Conservation (phyloP, 2,797 vertebrate species). For the Phataginus tricuspis region DNA sequence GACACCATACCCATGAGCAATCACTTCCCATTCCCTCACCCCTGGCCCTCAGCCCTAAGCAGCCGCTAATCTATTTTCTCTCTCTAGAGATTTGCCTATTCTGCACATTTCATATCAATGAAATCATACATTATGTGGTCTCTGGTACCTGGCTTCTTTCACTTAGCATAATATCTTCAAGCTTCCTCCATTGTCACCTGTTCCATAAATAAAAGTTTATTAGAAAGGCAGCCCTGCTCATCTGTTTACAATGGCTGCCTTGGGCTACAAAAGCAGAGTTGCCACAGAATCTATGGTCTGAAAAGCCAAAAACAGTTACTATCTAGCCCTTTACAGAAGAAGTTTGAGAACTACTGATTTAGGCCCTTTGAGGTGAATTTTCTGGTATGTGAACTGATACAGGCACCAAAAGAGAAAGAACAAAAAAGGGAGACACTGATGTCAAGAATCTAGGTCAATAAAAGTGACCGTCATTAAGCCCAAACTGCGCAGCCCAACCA, state of each 20-base stretch:
- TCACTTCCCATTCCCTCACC: background rate
- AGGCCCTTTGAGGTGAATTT: background rate
- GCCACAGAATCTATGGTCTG: background rate
- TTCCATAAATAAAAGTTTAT: background rate
- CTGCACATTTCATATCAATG: background rate
- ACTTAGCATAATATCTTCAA: background rate
- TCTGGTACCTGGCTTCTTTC: background rate
- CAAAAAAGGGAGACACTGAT: background rate
- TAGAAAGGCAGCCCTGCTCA: background rate
- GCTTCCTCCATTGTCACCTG: background rate
- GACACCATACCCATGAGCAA: background rate
- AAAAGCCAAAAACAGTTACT: background rate
- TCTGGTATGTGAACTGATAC: background rate
- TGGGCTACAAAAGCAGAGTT: background rate
- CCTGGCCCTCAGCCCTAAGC: background rate
- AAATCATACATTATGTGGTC: background rate
- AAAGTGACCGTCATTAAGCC: background rate
- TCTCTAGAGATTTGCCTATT: background rate
- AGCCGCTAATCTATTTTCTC: background rate
- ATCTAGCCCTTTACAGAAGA: background rate
- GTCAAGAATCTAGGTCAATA: background rate
- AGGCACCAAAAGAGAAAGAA: background rate
- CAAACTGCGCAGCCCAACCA: background rate
- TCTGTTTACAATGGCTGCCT: background rate
- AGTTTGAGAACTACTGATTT: background rate